Percentiles rank a stretch among this genome's conserved stretches.
Conservation (phyloP, 2,113 vertebrate species). For the Martes martes region DNA sequence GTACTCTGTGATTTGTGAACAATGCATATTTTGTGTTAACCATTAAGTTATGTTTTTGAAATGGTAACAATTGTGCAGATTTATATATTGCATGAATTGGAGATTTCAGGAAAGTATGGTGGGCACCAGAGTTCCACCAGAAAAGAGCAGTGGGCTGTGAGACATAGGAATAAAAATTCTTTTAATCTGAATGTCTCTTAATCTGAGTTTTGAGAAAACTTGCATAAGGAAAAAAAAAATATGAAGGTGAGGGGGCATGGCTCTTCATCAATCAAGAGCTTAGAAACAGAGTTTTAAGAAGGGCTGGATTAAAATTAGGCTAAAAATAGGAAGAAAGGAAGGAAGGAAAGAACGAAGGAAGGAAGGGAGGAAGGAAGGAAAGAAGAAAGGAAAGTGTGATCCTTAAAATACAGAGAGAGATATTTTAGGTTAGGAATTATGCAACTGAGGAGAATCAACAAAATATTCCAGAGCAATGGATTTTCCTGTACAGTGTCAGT, state of each 20-base stretch:
- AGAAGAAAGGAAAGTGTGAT: fast-evolving
- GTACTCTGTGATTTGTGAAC: background rate
- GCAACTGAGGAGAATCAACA: background rate
- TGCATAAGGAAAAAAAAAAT: background rate
- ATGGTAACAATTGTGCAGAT: background rate
- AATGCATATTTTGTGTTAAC: background rate
- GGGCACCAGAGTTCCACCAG: background rate
- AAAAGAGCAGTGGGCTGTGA: background rate
- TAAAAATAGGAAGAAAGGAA: background rate
- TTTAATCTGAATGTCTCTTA: background rate
- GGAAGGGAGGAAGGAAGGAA: background rate
- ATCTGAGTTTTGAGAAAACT: background rate
- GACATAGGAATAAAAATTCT: background rate
- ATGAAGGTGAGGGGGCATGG: fast-evolving
- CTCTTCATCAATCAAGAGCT: background rate
- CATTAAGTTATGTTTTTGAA: background rate
- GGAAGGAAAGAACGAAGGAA: background rate
- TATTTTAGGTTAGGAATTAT: background rate
- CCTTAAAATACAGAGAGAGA: background rate
- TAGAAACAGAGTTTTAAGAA: background rate
- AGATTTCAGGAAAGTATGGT: background rate
- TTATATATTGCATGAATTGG: background rate
- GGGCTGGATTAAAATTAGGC: background rate
- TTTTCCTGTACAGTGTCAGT: background rate
- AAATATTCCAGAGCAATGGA: background rate